A percentile compares a stretch with the other conserved stretches of the same genome.
Conservation (phyloP, 92 coral and sea anemone species). For the Zoanthus gigantus region DNA sequence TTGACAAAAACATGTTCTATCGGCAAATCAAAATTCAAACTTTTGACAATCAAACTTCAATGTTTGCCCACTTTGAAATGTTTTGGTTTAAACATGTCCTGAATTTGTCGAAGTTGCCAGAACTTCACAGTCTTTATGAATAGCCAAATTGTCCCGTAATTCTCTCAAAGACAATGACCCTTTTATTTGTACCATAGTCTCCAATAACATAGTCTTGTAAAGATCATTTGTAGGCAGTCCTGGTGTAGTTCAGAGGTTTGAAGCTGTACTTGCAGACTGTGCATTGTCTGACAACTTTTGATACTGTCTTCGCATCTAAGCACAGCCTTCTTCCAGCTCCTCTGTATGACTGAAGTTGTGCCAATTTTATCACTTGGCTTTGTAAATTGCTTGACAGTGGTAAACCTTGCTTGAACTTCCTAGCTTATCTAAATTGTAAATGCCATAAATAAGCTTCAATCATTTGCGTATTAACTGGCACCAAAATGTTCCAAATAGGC, state of each 20-base stretch:
- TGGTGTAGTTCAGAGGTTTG: conserved; percentile 36
- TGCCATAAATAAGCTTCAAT: conserved; percentile 3
- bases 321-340: conserved; percentile 53
- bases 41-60: conserved; percentile 40
- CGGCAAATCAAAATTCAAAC: conserved; percentile 32
- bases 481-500: conserved; percentile 40
- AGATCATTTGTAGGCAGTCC: conserved; percentile 48
- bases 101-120: conserved; percentile 13
- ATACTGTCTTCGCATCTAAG: conserved; percentile 41
- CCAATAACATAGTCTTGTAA: too few species aligned
- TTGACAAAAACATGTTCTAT: conserved; percentile 10
- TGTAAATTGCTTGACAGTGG: conserved; percentile 14
- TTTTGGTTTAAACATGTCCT: conserved; percentile 10
- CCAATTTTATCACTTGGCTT: conserved; percentile 19
- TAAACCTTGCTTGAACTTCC: conserved; percentile 37
- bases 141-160: conserved; percentile 37
- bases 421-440: conserved; percentile 14
- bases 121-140: conserved; percentile 7
- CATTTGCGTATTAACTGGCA: conserved; percentile 2
- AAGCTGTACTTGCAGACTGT: conserved; percentile 36
- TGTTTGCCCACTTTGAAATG: conserved; percentile 44
- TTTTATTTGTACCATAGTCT: conserved; percentile 35
- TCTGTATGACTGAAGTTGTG: conserved; percentile 42
- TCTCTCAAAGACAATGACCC: conserved; percentile 36
- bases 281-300: conserved; percentile 35